Conservation (phyloP, 2,888 invertebrate species). For the Melanotus villosus region DNA sequence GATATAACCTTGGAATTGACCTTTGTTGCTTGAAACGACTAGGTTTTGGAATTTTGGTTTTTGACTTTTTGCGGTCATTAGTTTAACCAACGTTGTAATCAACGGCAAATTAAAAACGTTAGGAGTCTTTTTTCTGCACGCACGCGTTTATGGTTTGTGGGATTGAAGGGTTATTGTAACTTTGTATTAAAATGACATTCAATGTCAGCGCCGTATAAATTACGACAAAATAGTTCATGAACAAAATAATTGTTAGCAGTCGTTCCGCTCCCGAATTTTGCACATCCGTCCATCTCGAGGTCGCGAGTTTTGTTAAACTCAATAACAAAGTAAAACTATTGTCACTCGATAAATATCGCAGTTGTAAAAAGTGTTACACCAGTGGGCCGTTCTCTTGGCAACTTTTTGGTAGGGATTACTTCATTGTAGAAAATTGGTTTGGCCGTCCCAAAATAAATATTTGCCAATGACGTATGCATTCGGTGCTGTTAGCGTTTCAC, state of each 20-base stretch:
- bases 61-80: not conserved
- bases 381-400: conserved; percentile 16
- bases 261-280: conserved; percentile 46
- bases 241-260: conserved; percentile 33
- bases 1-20: conserved; percentile 15
- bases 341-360: not conserved
- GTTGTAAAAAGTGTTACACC: not conserved
- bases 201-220: conserved; percentile 45
- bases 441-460: conserved; percentile 39
- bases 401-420: conserved; percentile 26
- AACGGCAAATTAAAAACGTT: not conserved
- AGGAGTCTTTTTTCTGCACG: not conserved
- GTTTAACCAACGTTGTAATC: not conserved
- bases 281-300: conserved; percentile 42
- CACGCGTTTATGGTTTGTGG: conserved; percentile 9
- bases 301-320: conserved; percentile 5
- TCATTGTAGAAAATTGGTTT: conserved; percentile 41
- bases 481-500: conserved; percentile 13
- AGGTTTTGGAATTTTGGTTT: not conserved
- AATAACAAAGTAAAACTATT: not conserved
- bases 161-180: conserved; percentile 30
- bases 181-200: conserved; percentile 42
- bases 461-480: conserved; percentile 36
- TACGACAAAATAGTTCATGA: conserved; percentile 41
- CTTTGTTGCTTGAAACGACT: not conserved